These are phyloP conservation scores for Hormaphis cornu DNA, from an alignment of 1,140 invertebrate genomes.

Conservation along the genomic window DNA sequence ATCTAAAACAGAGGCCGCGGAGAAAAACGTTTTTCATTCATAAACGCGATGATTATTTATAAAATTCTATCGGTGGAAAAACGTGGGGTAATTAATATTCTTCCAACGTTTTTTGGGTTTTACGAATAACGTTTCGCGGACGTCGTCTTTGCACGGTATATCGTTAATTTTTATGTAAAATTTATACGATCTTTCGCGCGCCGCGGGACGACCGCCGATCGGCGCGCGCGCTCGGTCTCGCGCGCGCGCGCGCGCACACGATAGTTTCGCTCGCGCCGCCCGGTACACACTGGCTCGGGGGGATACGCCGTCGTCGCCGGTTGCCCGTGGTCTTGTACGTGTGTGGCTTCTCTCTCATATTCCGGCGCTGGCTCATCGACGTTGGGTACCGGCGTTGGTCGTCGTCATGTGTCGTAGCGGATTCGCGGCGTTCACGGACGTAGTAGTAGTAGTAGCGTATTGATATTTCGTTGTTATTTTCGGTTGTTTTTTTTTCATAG, in stretches of 20 bases:
- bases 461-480: background rate
- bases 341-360: conserved; percentile 32
- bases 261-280: conserved; percentile 4
- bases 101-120: too few species aligned
- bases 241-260: background rate
- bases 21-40: too few species aligned
- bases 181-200: too few species aligned
- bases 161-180: too few species aligned
- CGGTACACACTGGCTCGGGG: conserved; percentile 9
- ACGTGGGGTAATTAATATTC: too few species aligned
- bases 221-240: background rate
- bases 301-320: conserved; percentile 21
- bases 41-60: too few species aligned
- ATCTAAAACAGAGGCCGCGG: too few species aligned
- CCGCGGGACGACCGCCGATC: too few species aligned
- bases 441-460: background rate
- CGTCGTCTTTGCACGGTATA: too few species aligned
- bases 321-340: conserved; percentile 32
- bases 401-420: conserved; percentile 24
- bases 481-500: background rate
- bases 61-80: too few species aligned
- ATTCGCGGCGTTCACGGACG: conserved; percentile 15
- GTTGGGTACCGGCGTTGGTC: conserved; percentile 28
- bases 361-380: conserved; percentile 32
- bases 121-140: too few species aligned